These are phyloP conservation scores for Pseudorhombus dupliciocellatus DNA, from an alignment of 2,113 vertebrate species.

Conservation along the genomic window DNA sequence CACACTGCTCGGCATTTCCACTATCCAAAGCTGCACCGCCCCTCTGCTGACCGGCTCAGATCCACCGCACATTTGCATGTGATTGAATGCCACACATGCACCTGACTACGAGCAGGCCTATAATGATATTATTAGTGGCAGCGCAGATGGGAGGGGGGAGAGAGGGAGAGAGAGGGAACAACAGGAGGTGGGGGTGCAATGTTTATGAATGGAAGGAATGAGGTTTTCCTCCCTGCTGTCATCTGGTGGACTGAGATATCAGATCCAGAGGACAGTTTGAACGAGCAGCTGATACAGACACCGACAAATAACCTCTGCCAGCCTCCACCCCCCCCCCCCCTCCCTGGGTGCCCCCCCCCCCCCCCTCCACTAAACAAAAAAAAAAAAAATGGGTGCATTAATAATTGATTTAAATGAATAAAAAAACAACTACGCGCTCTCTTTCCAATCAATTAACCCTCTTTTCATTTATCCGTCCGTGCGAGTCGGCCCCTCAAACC, in stretches of 20 bases:
- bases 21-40: slow-evolving; percentile 45
- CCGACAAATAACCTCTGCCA: neutral
- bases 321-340: neutral
- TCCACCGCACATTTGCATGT: slow-evolving; percentile 62
- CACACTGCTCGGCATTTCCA: slow-evolving; percentile 70
- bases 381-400: neutral
- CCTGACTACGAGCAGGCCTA: slow-evolving; percentile 47
- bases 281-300: slow-evolving; percentile 28
- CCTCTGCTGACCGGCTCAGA: slow-evolving; percentile 62
- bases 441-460: neutral
- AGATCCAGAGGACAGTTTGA: slow-evolving; percentile 14
- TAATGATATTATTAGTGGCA: slow-evolving; percentile 64
- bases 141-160: slow-evolving; percentile 33
- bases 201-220: slow-evolving; percentile 75
- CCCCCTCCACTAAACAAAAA: too few relatives aligned
- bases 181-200: neutral
- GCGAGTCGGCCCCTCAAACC: slow-evolving; percentile 32
- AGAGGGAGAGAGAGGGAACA: slow-evolving; percentile 8
- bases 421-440: neutral
- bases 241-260: slow-evolving; percentile 35
- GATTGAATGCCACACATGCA: slow-evolving; percentile 65
- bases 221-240: slow-evolving; percentile 62
- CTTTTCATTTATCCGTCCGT: slow-evolving; percentile 16
- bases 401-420: slow-evolving; percentile 7
- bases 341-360: neutral